Base-by-base conservation (phyloP, 2,113 vertebrate genomes). In the Xiphophorus hellerii region DNA sequence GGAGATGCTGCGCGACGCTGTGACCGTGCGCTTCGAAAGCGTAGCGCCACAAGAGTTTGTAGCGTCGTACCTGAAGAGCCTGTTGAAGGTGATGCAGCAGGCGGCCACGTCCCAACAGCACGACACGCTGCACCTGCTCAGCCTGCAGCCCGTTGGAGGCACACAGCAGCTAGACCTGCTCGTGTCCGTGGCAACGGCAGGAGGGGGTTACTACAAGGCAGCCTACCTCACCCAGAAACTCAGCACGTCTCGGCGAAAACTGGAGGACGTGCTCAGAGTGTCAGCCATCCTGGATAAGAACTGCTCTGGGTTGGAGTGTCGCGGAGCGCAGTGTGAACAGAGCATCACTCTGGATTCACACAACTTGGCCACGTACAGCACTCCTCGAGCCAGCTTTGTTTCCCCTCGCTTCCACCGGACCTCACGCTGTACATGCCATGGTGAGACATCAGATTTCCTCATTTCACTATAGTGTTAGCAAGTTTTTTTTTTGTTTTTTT, bases 191-290 rank as follows among this genome's bases (percentile, higher is more conserved):
- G 96, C 98, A 92, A 96, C 94, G 71, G 94, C 92, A 60, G 86
- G 76, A 0, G 88, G 95, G 0, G 96, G 95, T 2, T 98, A 96
- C 94, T 98, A 97, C 84, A 98, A 97, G 89, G 96, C 97, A 0
- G 96, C 97, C 51, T 97, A 96, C 88, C 95, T 99, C 81, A 97
- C 97, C 60, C 98, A 99, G 94, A 99, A 99, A 92, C 95, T 99
- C 54, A 96, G 95, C 73, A 96, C 93, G 0, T 96, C 96, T 0
- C 95, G 97, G 73, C 91, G 95, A 74, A 95, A 96, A 72, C 95
- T 99, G 90, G 97, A 98, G 87, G 96, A 96, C 65, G 95, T 96
- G 69, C 94, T 99, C 83, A 94, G 95, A 37, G 95, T 99, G 83
- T 96, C 97, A 0, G 95, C 98, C 63, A 96, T 99, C 88, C 84